Conservation (phyloP, 2,113 vertebrate species). For the Turdus rufiventris region DNA sequence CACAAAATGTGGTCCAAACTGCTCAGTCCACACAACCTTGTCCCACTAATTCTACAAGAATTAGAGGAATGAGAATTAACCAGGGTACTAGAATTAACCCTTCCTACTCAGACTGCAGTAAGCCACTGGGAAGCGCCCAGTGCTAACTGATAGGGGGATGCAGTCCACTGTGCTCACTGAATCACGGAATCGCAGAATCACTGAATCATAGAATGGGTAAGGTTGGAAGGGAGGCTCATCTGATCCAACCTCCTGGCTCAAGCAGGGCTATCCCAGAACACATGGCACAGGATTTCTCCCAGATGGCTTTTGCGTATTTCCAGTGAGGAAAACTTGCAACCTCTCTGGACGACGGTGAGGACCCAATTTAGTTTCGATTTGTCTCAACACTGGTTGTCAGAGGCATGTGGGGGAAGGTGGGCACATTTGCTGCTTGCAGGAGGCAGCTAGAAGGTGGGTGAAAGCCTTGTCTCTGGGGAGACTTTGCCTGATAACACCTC, state of each 20-base stretch:
- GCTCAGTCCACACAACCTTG: neutral
- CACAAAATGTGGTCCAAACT: neutral
- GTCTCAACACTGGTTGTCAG: neutral
- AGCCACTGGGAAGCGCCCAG: neutral
- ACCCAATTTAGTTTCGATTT: neutral
- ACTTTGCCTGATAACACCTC: neutral
- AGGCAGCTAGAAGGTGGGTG: neutral
- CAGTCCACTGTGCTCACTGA: neutral
- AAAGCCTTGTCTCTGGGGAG: neutral
- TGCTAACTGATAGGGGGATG: neutral
- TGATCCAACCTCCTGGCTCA: neutral
- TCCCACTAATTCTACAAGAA: neutral
- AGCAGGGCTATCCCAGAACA: no score
- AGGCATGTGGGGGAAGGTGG: neutral
- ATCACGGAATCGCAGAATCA: neutral
- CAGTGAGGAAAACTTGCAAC: neutral
- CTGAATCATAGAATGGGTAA: neutral
- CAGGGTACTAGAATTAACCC: neutral
- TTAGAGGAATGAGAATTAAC: neutral
- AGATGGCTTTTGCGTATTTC: neutral
- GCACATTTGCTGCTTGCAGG: neutral
- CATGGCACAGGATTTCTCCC: fast-evolving
- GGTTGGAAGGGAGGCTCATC: neutral
- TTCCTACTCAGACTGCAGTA: neutral
- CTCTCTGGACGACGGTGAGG: neutral